These are phyloP conservation scores for Acleris sparsana DNA, from an alignment of 2,888 invertebrate species.

Conservation along the genomic window DNA sequence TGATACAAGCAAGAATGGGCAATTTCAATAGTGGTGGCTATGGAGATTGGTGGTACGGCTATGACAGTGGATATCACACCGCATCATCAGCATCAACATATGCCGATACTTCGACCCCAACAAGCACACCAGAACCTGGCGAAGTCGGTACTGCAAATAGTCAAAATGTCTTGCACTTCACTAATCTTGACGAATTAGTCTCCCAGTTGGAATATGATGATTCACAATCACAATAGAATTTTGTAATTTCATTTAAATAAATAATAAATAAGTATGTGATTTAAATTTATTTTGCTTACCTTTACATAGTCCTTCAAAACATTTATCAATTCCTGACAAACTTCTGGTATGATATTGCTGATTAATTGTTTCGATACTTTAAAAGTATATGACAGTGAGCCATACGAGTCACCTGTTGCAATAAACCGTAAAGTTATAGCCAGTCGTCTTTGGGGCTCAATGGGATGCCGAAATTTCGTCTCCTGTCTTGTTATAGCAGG, in stretches of 20 bases:
- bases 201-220: constrained; percentile 27
- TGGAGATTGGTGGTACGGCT: constrained; percentile 10
- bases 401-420: no score
- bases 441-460: no score
- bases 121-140: constrained; percentile 23
- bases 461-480: no score
- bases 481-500: no score
- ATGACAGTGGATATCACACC: constrained; percentile 20
- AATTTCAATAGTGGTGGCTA: no score
- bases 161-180: constrained; percentile 19
- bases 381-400: constrained; percentile 42
- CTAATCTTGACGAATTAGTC: constrained; percentile 28
- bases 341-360: constrained; percentile 37
- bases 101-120: constrained; percentile 22
- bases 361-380: constrained; percentile 45
- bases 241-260: constrained; percentile 33
- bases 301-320: constrained; percentile 36
- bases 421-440: no score
- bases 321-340: constrained; percentile 36
- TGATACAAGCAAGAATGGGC: constrained; percentile 28
- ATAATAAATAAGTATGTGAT: constrained; percentile 34
- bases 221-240: constrained; percentile 22
- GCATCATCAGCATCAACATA: constrained; percentile 30
- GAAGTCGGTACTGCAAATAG: constrained; percentile 23
- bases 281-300: constrained; percentile 36